Evolutionary conservation across 2,888 invertebrate genomes (phyloP), one percentile per base, ranked within the genome.

Genomic region (Eupithecia tripunctaria): DNA sequence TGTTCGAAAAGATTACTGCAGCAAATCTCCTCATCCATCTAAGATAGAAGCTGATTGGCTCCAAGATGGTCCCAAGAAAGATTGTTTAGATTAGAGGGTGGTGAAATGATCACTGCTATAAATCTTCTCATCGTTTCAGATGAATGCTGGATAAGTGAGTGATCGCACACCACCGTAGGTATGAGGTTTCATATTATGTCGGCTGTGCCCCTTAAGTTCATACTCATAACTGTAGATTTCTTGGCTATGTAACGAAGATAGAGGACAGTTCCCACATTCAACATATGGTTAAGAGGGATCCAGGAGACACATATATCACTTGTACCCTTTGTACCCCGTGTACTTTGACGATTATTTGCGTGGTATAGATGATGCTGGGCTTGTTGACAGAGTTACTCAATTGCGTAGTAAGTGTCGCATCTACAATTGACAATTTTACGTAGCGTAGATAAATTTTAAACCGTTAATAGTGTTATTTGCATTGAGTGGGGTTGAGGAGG

Each of bases 401-500:
- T 94, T 80, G 94, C 94, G 82, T 93, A 91, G 92, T 93, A 92
- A 77, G 89, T 86, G 91, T 79, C 93, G 89, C 41, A 1, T 43
- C 18, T 43, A 43, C 4, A 18, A 43, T 6, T 43, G 18, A 15
- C 6, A 0, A 18, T 43, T 43, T 18, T 84, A 94, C 94, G 36
- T 36, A 10, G 36, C 8, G 36, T 32, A 32, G 32, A 32, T 32
- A 6, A 32, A n/a, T n/a, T n/a, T n/a, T n/a, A n/a, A n/a, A 5
- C 29, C 29, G 29, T 29, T 29, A 29, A 29, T 5, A 29, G 29
- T 8, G 36, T 5, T 5, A 36, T 3, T 8, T 93, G 94, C 94
- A 82, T 93, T 94, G 84, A 93, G 93, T 76, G 93, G 94, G 82
- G 91, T 88, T 79, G 90, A 87, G 88, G 91, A 87, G 88, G 92